These are phyloP conservation scores for Sorex maritimensis DNA, from an alignment of 2,797 vertebrate species.

Conservation along the genomic window DNA sequence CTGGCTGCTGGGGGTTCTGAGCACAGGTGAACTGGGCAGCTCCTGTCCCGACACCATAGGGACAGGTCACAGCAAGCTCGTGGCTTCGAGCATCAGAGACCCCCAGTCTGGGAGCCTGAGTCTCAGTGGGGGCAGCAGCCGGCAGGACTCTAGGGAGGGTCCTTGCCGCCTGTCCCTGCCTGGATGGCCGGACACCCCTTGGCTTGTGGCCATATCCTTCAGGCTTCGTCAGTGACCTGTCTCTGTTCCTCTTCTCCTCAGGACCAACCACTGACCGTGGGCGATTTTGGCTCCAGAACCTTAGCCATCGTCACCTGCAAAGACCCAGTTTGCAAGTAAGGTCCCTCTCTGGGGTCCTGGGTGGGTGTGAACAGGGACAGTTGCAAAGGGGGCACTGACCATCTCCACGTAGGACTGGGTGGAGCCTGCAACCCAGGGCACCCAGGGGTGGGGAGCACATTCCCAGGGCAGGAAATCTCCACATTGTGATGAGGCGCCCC, in stretches of 20 bases:
- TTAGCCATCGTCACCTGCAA: background rate
- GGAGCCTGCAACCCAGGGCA: background rate
- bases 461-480: background rate
- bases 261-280: background rate
- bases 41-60: too few relatives aligned
- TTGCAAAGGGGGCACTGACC: background rate
- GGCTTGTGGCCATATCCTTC: background rate
- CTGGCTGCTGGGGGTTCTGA: too few relatives aligned
- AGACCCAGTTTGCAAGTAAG: background rate
- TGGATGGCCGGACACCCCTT: background rate
- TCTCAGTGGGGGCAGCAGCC: background rate
- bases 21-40: too few relatives aligned
- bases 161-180: background rate
- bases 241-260: background rate
- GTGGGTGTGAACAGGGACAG: background rate
- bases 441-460: rapidly evolving
- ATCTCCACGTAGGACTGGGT: background rate
- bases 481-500: background rate
- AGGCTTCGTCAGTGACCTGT: background rate
- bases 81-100: too few relatives aligned
- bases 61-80: too few relatives aligned
- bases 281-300: background rate
- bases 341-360: background rate
- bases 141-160: too few relatives aligned
- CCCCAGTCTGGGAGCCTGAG: too few relatives aligned